Percentiles rank a stretch among this genome's conserved stretches.
Evolutionary conservation across 2,888 invertebrate species (phyloP).

Genomic region (Tupiocoris notatus): DNA sequence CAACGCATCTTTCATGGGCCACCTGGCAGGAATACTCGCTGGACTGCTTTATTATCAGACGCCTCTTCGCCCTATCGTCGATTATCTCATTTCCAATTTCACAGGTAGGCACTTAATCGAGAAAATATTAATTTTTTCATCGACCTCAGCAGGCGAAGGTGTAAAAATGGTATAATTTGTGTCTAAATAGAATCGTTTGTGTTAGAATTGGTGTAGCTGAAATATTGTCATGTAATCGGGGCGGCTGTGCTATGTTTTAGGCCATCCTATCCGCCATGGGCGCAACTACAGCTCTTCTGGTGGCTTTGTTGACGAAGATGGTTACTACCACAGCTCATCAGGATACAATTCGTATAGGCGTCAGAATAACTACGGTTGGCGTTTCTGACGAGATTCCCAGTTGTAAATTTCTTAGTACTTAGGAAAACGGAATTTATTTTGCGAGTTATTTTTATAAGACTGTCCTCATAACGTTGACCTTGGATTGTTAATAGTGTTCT

Average conservation of each 20-base stretch:
- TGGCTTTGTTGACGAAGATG: not conserved
- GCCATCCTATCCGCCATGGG: constrained; percentile 17
- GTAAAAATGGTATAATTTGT: no score
- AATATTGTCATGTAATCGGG: no score
- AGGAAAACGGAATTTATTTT: no score
- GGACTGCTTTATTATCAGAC: constrained; percentile 61
- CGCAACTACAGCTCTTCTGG: not conserved
- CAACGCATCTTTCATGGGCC: constrained; percentile 64
- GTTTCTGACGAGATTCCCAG: not conserved
- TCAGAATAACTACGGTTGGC: constrained; percentile 13
- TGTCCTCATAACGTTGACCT: no score
- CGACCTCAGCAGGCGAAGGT: not conserved
- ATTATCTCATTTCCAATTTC: constrained; percentile 52
- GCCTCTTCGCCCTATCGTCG: constrained; percentile 54
- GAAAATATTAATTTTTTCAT: not conserved
- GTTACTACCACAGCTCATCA: not conserved
- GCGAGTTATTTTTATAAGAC: no score
- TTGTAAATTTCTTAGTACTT: not conserved
- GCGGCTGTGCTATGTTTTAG: no score
- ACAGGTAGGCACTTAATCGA: constrained; percentile 51
- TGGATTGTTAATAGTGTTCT: no score
- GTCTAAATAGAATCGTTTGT: no score
- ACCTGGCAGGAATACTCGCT: constrained; percentile 64
- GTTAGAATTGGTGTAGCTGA: no score
- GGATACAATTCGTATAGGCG: not conserved